Evolutionary conservation across 2,888 invertebrate species (phyloP).

Genomic region (Copidosoma aretas): DNA sequence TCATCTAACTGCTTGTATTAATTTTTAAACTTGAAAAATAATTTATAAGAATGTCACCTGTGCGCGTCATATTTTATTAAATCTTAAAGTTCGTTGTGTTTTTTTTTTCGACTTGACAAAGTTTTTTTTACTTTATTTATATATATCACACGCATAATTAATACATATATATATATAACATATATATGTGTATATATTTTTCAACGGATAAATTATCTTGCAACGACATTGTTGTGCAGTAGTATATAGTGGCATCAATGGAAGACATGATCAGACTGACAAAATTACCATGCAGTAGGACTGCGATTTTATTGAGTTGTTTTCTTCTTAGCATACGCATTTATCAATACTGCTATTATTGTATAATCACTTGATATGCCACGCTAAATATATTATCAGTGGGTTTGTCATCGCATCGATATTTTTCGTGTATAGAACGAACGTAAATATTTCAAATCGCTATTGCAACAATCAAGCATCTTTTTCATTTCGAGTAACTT

Average conservation of each 20-base stretch:
- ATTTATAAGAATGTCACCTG: conserved; percentile 36
- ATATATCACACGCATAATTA: conserved; percentile 38
- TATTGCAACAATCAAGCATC: conserved; percentile 10
- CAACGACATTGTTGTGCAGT: conserved; percentile 26
- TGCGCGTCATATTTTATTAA: conserved; percentile 32
- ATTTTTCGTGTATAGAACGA: background rate
- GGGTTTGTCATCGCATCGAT: conserved; percentile 12
- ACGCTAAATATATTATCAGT: conserved; percentile 9
- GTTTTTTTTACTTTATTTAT: conserved; percentile 21
- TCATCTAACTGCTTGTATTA: background rate
- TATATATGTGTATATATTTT: conserved; percentile 22
- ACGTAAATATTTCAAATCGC: conserved; percentile 25
- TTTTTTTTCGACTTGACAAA: conserved; percentile 7
- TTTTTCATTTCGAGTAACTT: conserved; percentile 23
- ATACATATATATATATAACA: conserved; percentile 32
- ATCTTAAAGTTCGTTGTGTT: conserved; percentile 41
- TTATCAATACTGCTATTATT: background rate
- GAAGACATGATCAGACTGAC: conserved; percentile 31
- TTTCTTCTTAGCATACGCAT: background rate
- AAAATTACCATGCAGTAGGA: background rate
- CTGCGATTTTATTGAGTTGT: background rate
- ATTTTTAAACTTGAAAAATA: conserved; percentile 18
- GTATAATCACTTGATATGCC: conserved; percentile 8
- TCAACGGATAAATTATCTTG: conserved; percentile 36
- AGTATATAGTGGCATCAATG: conserved; percentile 30